Evolutionary conservation across 2,888 invertebrate species (phyloP).

Genomic region (Slavum lentiscoides): DNA sequence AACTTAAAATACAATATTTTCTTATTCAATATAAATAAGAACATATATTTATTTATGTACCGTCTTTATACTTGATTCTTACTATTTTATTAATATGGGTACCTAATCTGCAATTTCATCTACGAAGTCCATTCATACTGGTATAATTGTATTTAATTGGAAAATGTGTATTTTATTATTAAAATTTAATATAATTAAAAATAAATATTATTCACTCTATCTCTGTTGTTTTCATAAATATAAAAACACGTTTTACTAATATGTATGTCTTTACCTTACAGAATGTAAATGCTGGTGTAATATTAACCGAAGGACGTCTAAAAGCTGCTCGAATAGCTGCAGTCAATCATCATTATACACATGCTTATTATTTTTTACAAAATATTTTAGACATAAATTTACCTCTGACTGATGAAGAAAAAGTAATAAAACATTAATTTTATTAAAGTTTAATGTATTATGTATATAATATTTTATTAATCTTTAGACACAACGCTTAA

Average conservation of each 20-base stretch:
- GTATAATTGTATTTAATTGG: too few relatives aligned
- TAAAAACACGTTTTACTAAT: neutral
- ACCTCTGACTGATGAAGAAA: slow-evolving; percentile 85
- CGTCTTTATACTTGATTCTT: too few relatives aligned
- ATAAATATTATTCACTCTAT: too few relatives aligned
- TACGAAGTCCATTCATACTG: too few relatives aligned
- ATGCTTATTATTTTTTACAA: slow-evolving; percentile 89
- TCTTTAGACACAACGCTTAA: slow-evolving; percentile 78
- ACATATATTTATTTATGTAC: too few relatives aligned
- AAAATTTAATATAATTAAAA: too few relatives aligned
- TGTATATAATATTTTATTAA: slow-evolving; percentile 39
- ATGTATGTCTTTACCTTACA: slow-evolving; percentile 55
- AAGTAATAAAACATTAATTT: slow-evolving; percentile 62
- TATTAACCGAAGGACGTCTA: slow-evolving; percentile 93
- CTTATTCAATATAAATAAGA: too few relatives aligned
- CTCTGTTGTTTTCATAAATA: too few relatives aligned
- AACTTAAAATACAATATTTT: too few relatives aligned
- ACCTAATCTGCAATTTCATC: too few relatives aligned
- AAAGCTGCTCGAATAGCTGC: slow-evolving; percentile 92
- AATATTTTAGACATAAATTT: slow-evolving; percentile 91
- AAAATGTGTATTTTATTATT: too few relatives aligned
- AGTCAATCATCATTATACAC: slow-evolving; percentile 74
- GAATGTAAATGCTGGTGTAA: slow-evolving; percentile 87
- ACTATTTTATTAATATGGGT: too few relatives aligned
- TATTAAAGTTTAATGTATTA: neutral